These are phyloP conservation scores for Pyralis farinalis DNA, from an alignment of 2,888 invertebrate species.

Conservation along the genomic window DNA sequence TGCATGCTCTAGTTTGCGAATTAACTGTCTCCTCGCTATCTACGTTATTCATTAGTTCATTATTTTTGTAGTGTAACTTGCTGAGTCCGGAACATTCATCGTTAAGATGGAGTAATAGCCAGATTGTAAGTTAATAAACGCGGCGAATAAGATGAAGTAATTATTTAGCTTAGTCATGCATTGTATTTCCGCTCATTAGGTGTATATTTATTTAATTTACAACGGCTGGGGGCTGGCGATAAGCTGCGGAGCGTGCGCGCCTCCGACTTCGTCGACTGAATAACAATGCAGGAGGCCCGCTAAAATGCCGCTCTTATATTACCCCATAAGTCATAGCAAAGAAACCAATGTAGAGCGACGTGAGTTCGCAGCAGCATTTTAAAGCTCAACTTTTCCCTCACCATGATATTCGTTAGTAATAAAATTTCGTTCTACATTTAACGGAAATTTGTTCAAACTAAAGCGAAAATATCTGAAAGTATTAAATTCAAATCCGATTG, in stretches of 20 bases:
- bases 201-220: constrained; percentile 81
- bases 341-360: constrained; percentile 23
- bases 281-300: constrained; percentile 68
- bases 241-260: constrained; percentile 74
- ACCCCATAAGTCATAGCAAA: constrained; percentile 39
- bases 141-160: constrained; percentile 61
- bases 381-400: constrained; percentile 26
- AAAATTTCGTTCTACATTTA: constrained; percentile 34
- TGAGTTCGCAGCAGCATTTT: constrained; percentile 37
- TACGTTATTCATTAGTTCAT: constrained; percentile 5
- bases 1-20: constrained; percentile 18
- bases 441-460: constrained; percentile 31
- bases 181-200: constrained; percentile 79
- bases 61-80: too few species aligned
- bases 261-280: constrained; percentile 66
- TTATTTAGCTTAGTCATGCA: constrained; percentile 75
- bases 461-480: constrained; percentile 14
- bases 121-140: constrained; percentile 21
- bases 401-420: constrained; percentile 41
- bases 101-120: constrained; percentile 12
- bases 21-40: constrained; percentile 1
- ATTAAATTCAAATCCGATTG: constrained; percentile 10
- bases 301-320: constrained; percentile 59
- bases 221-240: constrained; percentile 74
- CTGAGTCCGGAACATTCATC: too few species aligned